Percentiles rank a stretch among this genome's conserved stretches.
Conservation (phyloP, 1,140 invertebrate genomes). For the Antheraea pernyi region DNA sequence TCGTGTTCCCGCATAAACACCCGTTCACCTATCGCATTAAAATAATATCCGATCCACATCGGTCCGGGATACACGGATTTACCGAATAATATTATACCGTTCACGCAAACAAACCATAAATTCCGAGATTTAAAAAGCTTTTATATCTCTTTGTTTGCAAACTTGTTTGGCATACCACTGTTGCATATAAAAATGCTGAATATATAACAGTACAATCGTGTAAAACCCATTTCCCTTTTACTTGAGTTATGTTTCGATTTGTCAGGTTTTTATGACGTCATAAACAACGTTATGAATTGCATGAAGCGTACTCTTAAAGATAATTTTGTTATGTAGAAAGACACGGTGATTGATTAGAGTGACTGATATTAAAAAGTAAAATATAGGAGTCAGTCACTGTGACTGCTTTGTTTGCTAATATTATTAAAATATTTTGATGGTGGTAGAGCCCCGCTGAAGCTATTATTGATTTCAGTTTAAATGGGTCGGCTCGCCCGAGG, state of each 20-base stretch:
- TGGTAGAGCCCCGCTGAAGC: too few species aligned
- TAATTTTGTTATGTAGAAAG: too few species aligned
- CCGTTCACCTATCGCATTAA: constrained; percentile 12
- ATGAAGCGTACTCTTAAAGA: too few species aligned
- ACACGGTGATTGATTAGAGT: too few species aligned
- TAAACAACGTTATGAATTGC: too few species aligned
- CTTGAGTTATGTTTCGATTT: background rate
- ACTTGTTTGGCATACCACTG: constrained; percentile 44
- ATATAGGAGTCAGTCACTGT: too few species aligned
- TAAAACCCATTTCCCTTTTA: background rate
- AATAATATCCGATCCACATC: constrained; percentile 11
- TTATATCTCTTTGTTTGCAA: constrained; percentile 63
- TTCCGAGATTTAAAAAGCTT: constrained; percentile 71
- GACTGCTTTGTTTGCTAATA: too few species aligned
- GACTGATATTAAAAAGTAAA: too few species aligned
- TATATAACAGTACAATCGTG: constrained; percentile 23
- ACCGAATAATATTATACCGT: constrained; percentile 47
- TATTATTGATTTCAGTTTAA: too few species aligned
- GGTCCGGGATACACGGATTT: constrained; percentile 20
- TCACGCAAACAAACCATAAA: constrained; percentile 69
- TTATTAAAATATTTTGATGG: too few species aligned
- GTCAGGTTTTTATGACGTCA: too few species aligned
- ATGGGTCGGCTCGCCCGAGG: too few species aligned
- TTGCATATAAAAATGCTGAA: constrained; percentile 37
- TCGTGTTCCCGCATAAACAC: constrained; percentile 14